A percentile compares a stretch with the other conserved stretches of the same genome.
Evolutionary conservation across 2,113 vertebrate species (phyloP).

Genomic region (Xenopus borealis): DNA sequence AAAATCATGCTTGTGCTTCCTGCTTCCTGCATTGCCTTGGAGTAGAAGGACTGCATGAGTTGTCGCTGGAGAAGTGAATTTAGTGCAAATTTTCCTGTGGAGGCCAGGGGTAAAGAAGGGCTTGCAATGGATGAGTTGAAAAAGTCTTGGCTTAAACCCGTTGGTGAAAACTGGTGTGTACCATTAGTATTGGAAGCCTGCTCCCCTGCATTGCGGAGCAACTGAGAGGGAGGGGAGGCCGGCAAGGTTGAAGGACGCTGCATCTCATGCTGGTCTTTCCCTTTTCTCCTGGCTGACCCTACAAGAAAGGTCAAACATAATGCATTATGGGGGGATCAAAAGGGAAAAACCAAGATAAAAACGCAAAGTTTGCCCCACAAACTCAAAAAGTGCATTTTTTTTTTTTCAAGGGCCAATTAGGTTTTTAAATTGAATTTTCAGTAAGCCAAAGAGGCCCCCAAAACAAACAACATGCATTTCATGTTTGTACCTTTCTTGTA

Average conservation of each 20-base stretch:
- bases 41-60: conserved; percentile 98
- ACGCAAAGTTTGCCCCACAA: conserved; percentile 77
- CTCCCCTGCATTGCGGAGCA: conserved; percentile 80
- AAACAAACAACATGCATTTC: conserved; percentile 98
- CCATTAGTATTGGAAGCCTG: conserved; percentile 88
- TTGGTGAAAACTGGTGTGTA: conserved; percentile 91
- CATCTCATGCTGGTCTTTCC: conserved; percentile 89
- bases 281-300: conserved; percentile 97
- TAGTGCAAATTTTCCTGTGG: conserved; percentile 95
- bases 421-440: conserved; percentile 65
- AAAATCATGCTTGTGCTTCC: conserved; percentile 90
- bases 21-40: conserved; percentile 94
- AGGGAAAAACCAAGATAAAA: conserved; percentile 78
- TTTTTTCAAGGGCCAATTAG: conserved; percentile 72
- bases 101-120: conserved; percentile 83
- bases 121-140: conserved; percentile 84
- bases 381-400: conserved; percentile 74
- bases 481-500: conserved; percentile 99
- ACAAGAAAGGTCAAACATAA: conserved; percentile 99
- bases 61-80: conserved; percentile 95
- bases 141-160: conserved; percentile 95
- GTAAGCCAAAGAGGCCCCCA: conserved; percentile 81
- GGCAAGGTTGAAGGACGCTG: conserved; percentile 82
- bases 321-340: conserved; percentile 98
- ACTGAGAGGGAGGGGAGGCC: conserved; percentile 83